phyloP scores from a whole-genome alignment of 2,797 vertebrate species.

The Chromobotia macracanthus region DNA sequence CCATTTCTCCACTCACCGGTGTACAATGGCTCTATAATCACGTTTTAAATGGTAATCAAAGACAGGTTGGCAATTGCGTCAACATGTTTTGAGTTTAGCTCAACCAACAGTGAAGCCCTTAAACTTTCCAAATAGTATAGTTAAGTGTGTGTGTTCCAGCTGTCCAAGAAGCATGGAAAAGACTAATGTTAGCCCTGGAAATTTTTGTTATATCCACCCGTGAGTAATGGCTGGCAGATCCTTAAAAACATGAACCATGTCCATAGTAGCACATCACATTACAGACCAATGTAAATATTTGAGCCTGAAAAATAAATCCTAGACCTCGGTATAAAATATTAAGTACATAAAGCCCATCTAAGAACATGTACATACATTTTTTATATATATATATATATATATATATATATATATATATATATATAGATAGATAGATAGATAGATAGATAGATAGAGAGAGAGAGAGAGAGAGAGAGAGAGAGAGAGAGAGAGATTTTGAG shows the following conservation, averaged over 20 bases:
- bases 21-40: constrained; percentile 40
- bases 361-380: not conserved
- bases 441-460: too few species aligned
- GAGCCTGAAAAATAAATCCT: not conserved
- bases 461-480: too few species aligned
- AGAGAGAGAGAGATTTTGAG: too few species aligned
- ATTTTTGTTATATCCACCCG: not conserved
- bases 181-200: constrained; percentile 8
- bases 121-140: constrained; percentile 8
- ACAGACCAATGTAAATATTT: constrained; percentile 9
- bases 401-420: too few species aligned
- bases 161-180: not conserved
- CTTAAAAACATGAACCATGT: constrained; percentile 1
- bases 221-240: constrained; percentile 1
- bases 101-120: constrained; percentile 27
- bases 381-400: too few species aligned
- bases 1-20: constrained; percentile 31
- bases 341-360: not conserved
- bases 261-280: constrained; percentile 1
- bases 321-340: not conserved
- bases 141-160: constrained; percentile 6
- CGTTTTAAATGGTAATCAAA: constrained; percentile 39
- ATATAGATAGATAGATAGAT: too few species aligned
- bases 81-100: constrained; percentile 40
- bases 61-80: constrained; percentile 31